Evolutionary conservation across 2,113 vertebrate species (phyloP), one percentile per base, ranked within the genome.

Genomic region (Phyllostomus hastatus): DNA sequence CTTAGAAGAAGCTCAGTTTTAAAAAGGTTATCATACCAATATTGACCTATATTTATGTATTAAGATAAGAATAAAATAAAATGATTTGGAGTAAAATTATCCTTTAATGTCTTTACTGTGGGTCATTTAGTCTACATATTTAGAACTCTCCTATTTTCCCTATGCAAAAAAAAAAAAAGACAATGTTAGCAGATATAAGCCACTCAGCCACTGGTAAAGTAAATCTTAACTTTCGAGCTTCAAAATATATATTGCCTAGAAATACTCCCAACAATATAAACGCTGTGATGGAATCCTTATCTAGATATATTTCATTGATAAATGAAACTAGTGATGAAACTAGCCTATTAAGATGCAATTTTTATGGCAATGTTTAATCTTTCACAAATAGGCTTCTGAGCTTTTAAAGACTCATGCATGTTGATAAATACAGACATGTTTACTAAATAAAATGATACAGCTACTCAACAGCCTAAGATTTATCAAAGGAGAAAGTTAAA

Each of bases 11-110:
- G 28, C 3, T 59, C 57, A 70, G 69, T 93, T 61, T 92, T 86
- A 94, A 50, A 57, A 57, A 76, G 4, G 2, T 73, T 43, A 8
- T 19, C 12, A 35, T 59, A 88, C n/a, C 28, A 7, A 81, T 91
- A 94, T 31, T 89, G 33, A 79, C 20, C 67, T 48, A 64, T 91
- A 73, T 41, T 84, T 73, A 81, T 67, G 38, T 76, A 82, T 35
- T 94, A 91, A 90, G 87, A 76, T 73, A 79, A 92, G 15, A 52
- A 61, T n/a, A 94, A 75, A 69, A 82, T 88, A 41, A 87, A 95
- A n/a, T 70, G 78, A 76, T 48, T 82, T 70, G 31, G 15, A 73
- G 31, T 76, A 90, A 89, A 88, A 81, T 75, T 69, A 85, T 57
- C 81, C 95, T 79, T 90, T 35, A 35, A 70, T 90, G 46, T 83